Evolutionary conservation across 1,140 invertebrate genomes (phyloP), one percentile per base, ranked within the genome.

Genomic region (Lepidostoma basale): DNA sequence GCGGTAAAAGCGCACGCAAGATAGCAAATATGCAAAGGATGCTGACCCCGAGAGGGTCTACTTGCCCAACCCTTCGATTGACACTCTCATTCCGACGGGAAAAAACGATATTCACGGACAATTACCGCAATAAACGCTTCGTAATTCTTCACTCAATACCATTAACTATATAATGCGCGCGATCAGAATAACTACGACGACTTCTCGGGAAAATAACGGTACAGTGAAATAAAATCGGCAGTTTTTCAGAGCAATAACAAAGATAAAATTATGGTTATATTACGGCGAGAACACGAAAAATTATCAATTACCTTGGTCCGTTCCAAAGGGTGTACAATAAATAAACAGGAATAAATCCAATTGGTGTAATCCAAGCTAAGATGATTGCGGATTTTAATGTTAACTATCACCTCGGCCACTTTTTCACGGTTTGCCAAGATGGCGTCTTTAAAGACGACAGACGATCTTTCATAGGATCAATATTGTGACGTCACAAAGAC

Each of bases 401-500:
- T 60, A 67, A 59, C 45, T 60, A 49, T 58, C 65, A 62, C 65
- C 65, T 49, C 54, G 39, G 30, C 54, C 42, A 60, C 54, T 62
- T 67, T 67, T 67, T 67, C 58, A 60, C 65, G 39, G 67, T 58
- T 68, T 62, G 67, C 67, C 67, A 68, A 68, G 67, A 83, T 83
- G 81, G 81, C 81, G 81, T 83, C 80, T 81, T 74, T 74, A 79
- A 81, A 81, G 81, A 82, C 81, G 76, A 78, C 80, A 77, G 79
- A 77, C 76, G 58, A 63, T 78, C 74, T 73, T 74, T 74, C 73
- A 75, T 68, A 76, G 76, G 81, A 83, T 82, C 80, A 81, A 83
- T 83, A 81, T 73, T 66, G 78, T 83, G 81, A 82, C 80, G 80
- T 83, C 81, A 83, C 81, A 83, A 80, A 81, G 79, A 78, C 77